phyloP scores from a whole-genome alignment of 2,888 invertebrate genomes.

The Ceraclea dissimilis region DNA sequence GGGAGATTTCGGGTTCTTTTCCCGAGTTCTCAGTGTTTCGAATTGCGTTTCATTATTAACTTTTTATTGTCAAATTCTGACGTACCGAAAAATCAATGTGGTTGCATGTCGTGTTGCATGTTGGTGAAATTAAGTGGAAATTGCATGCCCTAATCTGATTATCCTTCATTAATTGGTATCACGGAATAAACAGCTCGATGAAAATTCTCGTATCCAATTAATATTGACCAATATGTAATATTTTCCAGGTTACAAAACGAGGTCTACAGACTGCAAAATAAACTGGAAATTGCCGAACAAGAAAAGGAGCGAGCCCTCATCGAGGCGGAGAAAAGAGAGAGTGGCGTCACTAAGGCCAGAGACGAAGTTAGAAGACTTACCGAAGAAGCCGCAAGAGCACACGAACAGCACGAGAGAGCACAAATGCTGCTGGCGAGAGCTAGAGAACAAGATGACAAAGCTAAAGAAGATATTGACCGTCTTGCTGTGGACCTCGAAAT shows the following conservation, averaged over 20 bases:
- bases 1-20: no score
- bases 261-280: conserved; percentile 79
- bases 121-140: no score
- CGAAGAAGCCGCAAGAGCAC: conserved; percentile 76
- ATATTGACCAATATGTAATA: no score
- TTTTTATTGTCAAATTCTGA: no score
- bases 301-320: conserved; percentile 80
- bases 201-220: no score
- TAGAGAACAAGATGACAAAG: conserved; percentile 87
- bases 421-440: conserved; percentile 76
- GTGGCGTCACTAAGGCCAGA: conserved; percentile 70
- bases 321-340: conserved; percentile 78
- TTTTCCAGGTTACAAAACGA: conserved; percentile 76
- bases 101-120: no score
- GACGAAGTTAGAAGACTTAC: conserved; percentile 82
- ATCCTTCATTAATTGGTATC: no score
- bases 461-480: conserved; percentile 75
- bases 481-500: conserved; percentile 75
- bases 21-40: no score
- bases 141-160: no score
- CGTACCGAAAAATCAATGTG: no score
- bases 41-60: no score
- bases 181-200: no score
- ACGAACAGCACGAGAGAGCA: conserved; percentile 84
- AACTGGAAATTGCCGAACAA: conserved; percentile 78